Evolutionary conservation across 2,888 invertebrate species (phyloP).

Genomic region (Cheilosia impressa): DNA sequence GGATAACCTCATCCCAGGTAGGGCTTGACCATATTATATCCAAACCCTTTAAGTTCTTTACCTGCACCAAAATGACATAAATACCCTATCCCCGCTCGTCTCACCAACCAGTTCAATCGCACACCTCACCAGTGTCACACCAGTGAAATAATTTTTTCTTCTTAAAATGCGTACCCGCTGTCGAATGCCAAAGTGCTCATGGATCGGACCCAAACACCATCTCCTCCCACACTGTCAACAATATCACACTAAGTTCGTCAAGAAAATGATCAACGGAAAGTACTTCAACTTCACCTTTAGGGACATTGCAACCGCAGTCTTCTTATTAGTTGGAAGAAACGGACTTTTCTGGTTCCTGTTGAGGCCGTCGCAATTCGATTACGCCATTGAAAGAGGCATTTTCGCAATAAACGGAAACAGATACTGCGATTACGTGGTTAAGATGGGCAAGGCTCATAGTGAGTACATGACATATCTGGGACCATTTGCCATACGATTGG

Average conservation of each 20-base stretch:
- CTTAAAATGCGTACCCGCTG: constrained; percentile 6
- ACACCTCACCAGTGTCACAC: background rate
- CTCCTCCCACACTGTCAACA: constrained; percentile 13
- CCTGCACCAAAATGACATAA: background rate
- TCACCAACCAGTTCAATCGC: background rate
- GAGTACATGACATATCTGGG: background rate
- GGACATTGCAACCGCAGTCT: constrained; percentile 17
- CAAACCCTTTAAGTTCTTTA: background rate
- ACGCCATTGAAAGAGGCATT: constrained; percentile 10
- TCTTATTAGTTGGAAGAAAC: background rate
- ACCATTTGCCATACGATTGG: constrained; percentile 16
- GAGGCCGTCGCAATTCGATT: background rate
- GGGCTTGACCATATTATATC: too few relatives aligned
- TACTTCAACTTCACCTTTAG: constrained; percentile 12
- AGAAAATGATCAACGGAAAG: constrained; percentile 9
- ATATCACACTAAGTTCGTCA: constrained; percentile 3
- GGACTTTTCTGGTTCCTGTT: constrained; percentile 14
- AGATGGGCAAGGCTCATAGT: background rate
- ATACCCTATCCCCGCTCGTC: background rate
- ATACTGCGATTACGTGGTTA: background rate
- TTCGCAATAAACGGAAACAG: background rate
- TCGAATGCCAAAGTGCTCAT: constrained; percentile 12
- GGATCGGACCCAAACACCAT: background rate
- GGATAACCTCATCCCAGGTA: too few relatives aligned
- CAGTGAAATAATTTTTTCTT: background rate